These are phyloP conservation scores for Chloroceryle inda DNA, from an alignment of 2,797 vertebrate species.

Conservation along the genomic window DNA sequence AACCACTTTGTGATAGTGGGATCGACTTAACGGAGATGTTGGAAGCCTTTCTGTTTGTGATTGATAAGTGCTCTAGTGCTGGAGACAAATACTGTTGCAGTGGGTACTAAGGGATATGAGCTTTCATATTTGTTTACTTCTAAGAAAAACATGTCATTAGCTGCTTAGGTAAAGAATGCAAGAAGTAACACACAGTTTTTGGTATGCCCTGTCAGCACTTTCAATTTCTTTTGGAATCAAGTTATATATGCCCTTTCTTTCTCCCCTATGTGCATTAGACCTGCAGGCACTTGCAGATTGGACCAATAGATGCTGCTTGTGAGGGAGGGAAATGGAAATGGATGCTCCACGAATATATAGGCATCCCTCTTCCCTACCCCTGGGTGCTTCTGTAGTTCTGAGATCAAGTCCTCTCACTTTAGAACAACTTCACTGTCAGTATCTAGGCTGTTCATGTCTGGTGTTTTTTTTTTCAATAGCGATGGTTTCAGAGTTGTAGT, in stretches of 20 bases:
- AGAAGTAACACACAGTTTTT: not conserved
- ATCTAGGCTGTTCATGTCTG: not conserved
- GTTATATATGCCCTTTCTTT: rapidly evolving
- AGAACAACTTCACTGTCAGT: not conserved
- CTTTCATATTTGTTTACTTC: not conserved
- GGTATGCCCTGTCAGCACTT: not conserved
- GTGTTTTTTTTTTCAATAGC: not conserved
- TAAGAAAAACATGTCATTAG: not conserved
- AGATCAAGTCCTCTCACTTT: not conserved
- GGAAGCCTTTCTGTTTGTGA: not conserved
- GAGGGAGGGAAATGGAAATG: not conserved
- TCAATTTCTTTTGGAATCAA: not conserved
- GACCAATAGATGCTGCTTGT: rapidly evolving
- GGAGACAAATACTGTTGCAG: not conserved
- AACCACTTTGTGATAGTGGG: rapidly evolving
- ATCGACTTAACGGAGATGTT: not conserved
- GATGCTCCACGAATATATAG: rapidly evolving
- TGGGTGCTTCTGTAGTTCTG: not conserved
- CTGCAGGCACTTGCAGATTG: not conserved
- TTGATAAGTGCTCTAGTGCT: not conserved
- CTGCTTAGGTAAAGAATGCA: not conserved
- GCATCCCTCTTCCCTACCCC: not conserved
- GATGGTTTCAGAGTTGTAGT: not conserved
- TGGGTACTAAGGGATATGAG: not conserved
- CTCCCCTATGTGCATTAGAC: rapidly evolving